These are phyloP conservation scores for Eonycteris spelaea DNA, from an alignment of 2,113 vertebrate species.

Conservation along the genomic window DNA sequence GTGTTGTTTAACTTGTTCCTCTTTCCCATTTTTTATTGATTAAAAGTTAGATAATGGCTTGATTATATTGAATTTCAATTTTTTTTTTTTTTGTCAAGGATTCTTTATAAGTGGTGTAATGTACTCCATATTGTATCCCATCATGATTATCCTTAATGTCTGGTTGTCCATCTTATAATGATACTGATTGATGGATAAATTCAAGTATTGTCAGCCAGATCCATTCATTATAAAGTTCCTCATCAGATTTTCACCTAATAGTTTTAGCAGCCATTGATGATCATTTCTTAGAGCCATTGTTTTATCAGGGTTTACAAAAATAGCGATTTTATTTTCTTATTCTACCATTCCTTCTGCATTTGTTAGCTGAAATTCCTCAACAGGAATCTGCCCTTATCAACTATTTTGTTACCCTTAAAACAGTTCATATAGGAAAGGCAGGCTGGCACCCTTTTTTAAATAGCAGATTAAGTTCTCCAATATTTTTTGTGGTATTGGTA, in stretches of 20 bases:
- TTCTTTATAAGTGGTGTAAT: not conserved
- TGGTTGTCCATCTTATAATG: not conserved
- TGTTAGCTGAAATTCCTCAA: not conserved
- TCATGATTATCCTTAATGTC: not conserved
- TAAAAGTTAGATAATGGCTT: not conserved
- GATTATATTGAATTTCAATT: not conserved
- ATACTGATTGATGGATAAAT: not conserved
- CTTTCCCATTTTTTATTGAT: not conserved
- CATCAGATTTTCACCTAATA: not conserved
- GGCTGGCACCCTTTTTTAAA: not conserved
- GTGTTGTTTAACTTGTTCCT: not conserved
- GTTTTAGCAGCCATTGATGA: not conserved
- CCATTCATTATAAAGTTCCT: not conserved
- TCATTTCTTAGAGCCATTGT: not conserved
- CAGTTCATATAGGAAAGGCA: not conserved
- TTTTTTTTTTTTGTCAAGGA: not conserved
- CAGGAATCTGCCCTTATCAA: not conserved
- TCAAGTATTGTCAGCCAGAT: not conserved
- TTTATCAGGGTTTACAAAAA: not conserved
- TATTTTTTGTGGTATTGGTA: not conserved
- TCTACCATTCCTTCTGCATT: not conserved
- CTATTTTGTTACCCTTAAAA: not conserved
- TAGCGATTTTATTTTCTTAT: not conserved
- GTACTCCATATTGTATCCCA: not conserved
- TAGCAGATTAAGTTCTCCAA: not conserved